These are phyloP conservation scores for Melanotaenia pygmaea DNA, from an alignment of 2,797 vertebrate genomes.

Conservation along the genomic window DNA sequence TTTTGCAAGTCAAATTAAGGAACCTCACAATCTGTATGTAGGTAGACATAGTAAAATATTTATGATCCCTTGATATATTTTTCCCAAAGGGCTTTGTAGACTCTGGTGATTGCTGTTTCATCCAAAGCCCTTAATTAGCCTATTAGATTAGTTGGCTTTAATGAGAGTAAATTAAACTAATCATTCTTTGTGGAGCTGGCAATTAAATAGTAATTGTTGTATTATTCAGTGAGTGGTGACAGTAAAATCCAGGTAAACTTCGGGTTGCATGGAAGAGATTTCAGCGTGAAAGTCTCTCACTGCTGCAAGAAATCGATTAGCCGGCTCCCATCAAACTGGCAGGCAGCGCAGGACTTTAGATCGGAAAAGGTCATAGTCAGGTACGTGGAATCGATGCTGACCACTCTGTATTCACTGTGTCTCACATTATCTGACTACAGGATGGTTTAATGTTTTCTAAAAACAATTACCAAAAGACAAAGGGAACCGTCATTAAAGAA, in stretches of 20 bases:
- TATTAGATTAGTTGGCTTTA: slow-evolving; percentile 77
- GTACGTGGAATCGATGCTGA: slow-evolving; percentile 78
- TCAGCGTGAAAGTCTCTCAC: slow-evolving; percentile 57
- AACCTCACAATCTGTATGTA: slow-evolving; percentile 65
- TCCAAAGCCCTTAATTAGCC: slow-evolving; percentile 77
- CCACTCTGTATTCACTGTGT: slow-evolving; percentile 76
- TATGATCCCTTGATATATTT: slow-evolving; percentile 77
- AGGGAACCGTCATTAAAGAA: slow-evolving; percentile 67
- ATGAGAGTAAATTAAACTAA: slow-evolving; percentile 79
- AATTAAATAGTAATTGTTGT: slow-evolving; percentile 80
- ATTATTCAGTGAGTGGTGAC: slow-evolving; percentile 70
- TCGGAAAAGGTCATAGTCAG: slow-evolving; percentile 83
- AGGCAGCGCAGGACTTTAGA: slow-evolving; percentile 68
- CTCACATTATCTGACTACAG: slow-evolving; percentile 63
- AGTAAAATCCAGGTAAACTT: slow-evolving; percentile 61
- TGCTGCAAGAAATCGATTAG: slow-evolving; percentile 72
- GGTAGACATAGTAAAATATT: slow-evolving; percentile 78
- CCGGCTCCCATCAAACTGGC: slow-evolving; percentile 72
- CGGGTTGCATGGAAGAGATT: slow-evolving; percentile 43
- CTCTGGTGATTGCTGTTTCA: slow-evolving; percentile 74
- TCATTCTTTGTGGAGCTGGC: slow-evolving; percentile 73
- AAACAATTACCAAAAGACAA: slow-evolving; percentile 77
- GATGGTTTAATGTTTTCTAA: slow-evolving; percentile 57
- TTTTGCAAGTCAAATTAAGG: slow-evolving; percentile 62
- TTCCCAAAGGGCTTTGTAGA: slow-evolving; percentile 64